Evolutionary conservation across 1,140 invertebrate genomes (phyloP), one percentile per base, ranked within the genome.

Genomic region (Glossosoma conforme): DNA sequence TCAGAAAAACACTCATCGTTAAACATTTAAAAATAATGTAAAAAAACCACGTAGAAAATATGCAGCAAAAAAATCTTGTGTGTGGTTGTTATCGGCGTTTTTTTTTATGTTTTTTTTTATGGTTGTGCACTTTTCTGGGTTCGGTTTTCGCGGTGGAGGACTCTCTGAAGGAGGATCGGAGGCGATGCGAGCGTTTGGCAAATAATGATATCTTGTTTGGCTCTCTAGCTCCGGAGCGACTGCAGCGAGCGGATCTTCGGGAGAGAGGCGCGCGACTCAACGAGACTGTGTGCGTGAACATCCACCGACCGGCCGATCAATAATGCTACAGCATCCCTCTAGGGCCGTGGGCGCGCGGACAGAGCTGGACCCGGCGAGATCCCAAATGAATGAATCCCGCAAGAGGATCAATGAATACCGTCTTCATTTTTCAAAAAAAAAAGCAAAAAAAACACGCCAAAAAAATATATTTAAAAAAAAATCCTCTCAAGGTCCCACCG

Each of bases 401-500:
- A 17, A 30, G 22, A 44, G 18, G 18, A 44, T 54, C 19, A 37
- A 18, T 42, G 33, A 47, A 47, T 38, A 10, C 30, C 2, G 32
- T 15, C 28, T 32, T 44, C 4, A 4, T 15, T 2, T 18, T 36
- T 44, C 40, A 35, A 53, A 56, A 55, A 60, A 64, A 49, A 43
- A 15, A 41, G 35, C 17, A 53, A 58, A 56, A 51, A 36, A 25
- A 46, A 22, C 17, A 44, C 1, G 33, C 11, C 49, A 28, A 53
- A 22, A 58, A 51, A 55, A 57, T 54, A 57, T 68, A 64, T 33
- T 5, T 17, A 5, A 40, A 18, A 50, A 43, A 21, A 36, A 21
- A 21, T 13, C 2, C n/a, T 6, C n/a, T 35, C 2, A 64, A 85
- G 82, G 83, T 85, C 79, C 82, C 81, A 84, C 83, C 83, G 83